These are phyloP conservation scores for Pyrocephalus nanus DNA, from an alignment of 2,797 vertebrate species.

Conservation along the genomic window DNA sequence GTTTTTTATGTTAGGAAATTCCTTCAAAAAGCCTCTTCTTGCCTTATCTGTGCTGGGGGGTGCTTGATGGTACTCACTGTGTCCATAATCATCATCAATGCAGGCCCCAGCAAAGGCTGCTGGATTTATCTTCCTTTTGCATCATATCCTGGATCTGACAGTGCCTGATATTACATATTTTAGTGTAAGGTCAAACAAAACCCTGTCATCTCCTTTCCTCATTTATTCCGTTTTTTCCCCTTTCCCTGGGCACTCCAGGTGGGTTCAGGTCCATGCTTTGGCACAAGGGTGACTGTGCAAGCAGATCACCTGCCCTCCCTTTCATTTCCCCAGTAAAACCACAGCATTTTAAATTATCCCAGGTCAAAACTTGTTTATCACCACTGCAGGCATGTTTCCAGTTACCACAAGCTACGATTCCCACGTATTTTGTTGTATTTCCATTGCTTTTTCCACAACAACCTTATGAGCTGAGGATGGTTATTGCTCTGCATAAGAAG, in stretches of 20 bases:
- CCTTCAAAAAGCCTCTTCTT: background rate
- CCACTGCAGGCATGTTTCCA: background rate
- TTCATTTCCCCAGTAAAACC: background rate
- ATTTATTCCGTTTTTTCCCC: background rate
- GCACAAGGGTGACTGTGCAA: background rate
- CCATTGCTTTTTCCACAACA: background rate
- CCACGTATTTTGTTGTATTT: background rate
- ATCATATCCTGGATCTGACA: background rate
- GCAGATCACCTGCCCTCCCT: background rate
- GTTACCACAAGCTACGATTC: background rate
- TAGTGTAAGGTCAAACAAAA: background rate
- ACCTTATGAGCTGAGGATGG: background rate
- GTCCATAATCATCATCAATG: background rate
- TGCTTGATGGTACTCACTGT: background rate
- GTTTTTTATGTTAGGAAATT: background rate
- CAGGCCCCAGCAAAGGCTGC: background rate
- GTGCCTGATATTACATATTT: background rate
- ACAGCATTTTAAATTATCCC: background rate
- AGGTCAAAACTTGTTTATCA: background rate
- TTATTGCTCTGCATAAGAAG: background rate
- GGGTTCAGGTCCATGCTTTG: background rate
- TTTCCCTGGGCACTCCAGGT: background rate
- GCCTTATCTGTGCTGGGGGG: background rate
- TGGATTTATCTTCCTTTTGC: background rate
- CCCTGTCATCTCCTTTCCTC: background rate